Conservation (phyloP, 1,140 invertebrate species). For the Bombus consobrinus region DNA sequence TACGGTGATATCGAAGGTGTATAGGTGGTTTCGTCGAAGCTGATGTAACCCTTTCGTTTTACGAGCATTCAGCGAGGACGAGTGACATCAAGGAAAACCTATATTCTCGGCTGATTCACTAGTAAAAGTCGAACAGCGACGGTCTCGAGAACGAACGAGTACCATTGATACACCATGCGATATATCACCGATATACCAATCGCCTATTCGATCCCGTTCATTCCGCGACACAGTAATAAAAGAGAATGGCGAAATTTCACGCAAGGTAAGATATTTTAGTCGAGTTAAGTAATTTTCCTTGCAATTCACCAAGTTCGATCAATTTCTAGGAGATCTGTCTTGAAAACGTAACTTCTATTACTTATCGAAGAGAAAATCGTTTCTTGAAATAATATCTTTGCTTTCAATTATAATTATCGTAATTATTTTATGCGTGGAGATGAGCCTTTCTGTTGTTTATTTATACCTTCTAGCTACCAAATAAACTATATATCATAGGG, state of each 20-base stretch:
- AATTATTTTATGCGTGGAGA: no score
- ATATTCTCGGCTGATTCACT: constrained; percentile 43
- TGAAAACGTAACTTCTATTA: no score
- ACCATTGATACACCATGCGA: neutral
- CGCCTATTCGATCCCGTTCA: neutral
- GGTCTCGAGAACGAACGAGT: neutral
- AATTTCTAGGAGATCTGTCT: no score
- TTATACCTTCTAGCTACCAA: no score
- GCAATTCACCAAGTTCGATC: neutral
- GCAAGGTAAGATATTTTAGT: neutral
- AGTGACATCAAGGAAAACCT: constrained; percentile 31
- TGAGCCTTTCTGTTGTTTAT: no score
- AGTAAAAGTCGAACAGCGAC: constrained; percentile 41
- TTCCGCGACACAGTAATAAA: neutral
- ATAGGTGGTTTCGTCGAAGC: constrained; percentile 18
- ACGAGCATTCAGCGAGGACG: constrained; percentile 48
- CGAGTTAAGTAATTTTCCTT: neutral
- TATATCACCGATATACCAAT: neutral
- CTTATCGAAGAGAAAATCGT: no score
- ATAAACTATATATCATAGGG: no score
- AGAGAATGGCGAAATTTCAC: neutral
- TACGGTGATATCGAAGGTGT: constrained; percentile 28
- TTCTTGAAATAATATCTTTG: no score
- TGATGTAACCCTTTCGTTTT: constrained; percentile 58
- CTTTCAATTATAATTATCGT: no score